phyloP scores from a whole-genome alignment of 2,888 invertebrate genomes.

The Luperina nickerlii region DNA sequence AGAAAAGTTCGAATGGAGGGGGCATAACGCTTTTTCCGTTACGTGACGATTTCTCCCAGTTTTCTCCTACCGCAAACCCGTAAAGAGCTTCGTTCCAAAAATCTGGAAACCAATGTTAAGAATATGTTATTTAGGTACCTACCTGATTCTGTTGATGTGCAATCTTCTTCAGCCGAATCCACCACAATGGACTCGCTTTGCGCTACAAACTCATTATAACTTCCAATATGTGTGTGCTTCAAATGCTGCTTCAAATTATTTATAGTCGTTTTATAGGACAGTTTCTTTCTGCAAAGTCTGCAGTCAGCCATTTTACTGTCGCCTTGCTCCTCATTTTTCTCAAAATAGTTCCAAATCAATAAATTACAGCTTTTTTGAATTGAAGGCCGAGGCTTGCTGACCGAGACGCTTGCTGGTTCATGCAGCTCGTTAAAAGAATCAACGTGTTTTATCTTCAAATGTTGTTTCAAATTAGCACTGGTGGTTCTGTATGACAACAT shows the following conservation, averaged over 20 bases:
- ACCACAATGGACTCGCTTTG: not conserved
- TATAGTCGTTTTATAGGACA: slow-evolving; percentile 31
- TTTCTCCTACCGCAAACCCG: too few relatives aligned
- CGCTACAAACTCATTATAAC: slow-evolving; percentile 11
- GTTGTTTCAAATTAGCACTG: slow-evolving; percentile 2
- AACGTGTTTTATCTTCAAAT: slow-evolving; percentile 18
- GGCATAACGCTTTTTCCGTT: too few relatives aligned
- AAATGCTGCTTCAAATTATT: slow-evolving; percentile 31
- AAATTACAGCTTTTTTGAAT: not conserved
- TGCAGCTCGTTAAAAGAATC: not conserved
- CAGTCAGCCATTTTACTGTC: slow-evolving; percentile 5
- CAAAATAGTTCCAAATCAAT: slow-evolving; percentile 27
- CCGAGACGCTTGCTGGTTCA: accelerated
- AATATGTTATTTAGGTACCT: too few relatives aligned
- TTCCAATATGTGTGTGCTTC: not conserved
- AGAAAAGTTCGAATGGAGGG: too few relatives aligned
- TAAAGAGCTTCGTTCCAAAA: too few relatives aligned
- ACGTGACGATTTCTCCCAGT: too few relatives aligned
- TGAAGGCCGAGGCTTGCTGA: accelerated
- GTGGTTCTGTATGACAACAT: slow-evolving; percentile 31
- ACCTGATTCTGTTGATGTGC: slow-evolving; percentile 20
- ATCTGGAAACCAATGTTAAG: too few relatives aligned
- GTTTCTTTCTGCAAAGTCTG: slow-evolving; percentile 9
- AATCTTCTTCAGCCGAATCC: slow-evolving; percentile 9
- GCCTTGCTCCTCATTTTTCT: not conserved